Percentiles rank a stretch among this genome's conserved stretches.
phyloP scores from a whole-genome alignment of 2,888 invertebrate species.

The Ophion obscuratus region DNA sequence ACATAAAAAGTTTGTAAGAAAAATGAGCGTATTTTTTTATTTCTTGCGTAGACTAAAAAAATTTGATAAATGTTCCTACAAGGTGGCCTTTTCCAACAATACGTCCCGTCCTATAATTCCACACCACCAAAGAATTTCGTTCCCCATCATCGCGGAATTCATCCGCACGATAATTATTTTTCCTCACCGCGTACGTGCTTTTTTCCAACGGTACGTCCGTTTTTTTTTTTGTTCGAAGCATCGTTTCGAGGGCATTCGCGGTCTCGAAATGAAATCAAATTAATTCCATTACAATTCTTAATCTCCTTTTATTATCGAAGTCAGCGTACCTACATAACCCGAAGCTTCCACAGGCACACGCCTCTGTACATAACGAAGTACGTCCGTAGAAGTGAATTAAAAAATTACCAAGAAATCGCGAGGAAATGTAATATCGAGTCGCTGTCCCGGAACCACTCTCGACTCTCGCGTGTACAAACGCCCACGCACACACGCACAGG shows the following conservation, averaged over 20 bases:
- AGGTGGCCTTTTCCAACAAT: too few species aligned
- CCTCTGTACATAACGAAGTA: constrained; percentile 15
- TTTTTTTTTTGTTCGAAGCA: background rate
- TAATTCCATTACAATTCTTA: constrained; percentile 30
- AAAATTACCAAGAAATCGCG: constrained; percentile 62
- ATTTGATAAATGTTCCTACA: too few species aligned
- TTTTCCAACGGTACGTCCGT: constrained; percentile 25
- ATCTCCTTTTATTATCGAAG: constrained; percentile 52
- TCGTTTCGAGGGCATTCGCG: background rate
- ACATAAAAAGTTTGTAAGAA: too few species aligned
- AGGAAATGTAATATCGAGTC: constrained; percentile 67
- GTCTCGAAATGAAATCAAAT: constrained; percentile 22
- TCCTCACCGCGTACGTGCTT: background rate
- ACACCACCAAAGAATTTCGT: background rate
- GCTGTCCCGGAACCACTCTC: constrained; percentile 64
- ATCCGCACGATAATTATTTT: background rate
- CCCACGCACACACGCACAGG: background rate
- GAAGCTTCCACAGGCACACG: constrained; percentile 2
- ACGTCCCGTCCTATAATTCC: too few species aligned
- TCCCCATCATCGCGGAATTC: background rate
- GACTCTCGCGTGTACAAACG: background rate
- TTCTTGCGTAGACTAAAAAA: too few species aligned
- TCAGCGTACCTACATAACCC: constrained; percentile 25
- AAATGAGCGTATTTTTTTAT: too few species aligned
- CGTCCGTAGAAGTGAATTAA: constrained; percentile 50